Conservation (phyloP, 1,140 invertebrate genomes). For the Gerris buenoi region DNA sequence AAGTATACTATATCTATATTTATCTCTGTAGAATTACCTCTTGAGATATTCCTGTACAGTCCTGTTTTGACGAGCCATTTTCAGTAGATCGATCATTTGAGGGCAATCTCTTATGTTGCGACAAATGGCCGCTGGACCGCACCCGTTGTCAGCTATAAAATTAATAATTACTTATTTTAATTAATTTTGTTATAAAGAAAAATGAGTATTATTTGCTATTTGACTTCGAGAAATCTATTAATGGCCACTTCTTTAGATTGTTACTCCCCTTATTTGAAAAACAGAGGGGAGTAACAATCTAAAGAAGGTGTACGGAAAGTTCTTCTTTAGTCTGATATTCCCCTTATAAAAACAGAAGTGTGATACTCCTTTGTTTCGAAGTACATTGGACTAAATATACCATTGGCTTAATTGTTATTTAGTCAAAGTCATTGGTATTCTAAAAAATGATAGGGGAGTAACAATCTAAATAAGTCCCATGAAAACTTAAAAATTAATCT, state of each 20-base stretch:
- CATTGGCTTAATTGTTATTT: too few relatives aligned
- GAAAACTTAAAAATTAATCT: not conserved
- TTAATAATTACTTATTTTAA: not conserved
- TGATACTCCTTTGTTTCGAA: not conserved
- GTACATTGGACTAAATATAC: not conserved
- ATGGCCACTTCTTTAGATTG: not conserved
- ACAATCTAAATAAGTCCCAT: too few relatives aligned
- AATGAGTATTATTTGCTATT: not conserved
- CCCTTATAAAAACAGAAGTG: not conserved
- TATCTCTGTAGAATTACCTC: too few relatives aligned
- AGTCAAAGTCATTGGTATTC: too few relatives aligned
- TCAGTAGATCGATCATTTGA: not conserved
- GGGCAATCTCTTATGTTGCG: not conserved
- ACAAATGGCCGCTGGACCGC: not conserved
- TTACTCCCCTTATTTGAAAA: not conserved
- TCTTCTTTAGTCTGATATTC: not conserved
- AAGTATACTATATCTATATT: too few relatives aligned
- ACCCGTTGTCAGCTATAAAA: not conserved
- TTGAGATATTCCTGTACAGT: not conserved
- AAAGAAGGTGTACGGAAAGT: not conserved
- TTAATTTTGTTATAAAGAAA: not conserved
- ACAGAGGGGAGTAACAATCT: too few relatives aligned
- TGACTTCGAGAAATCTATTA: not conserved
- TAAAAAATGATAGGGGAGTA: too few relatives aligned
- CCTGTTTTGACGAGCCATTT: not conserved